These are phyloP conservation scores for Atta texana DNA, from an alignment of 1,140 invertebrate species.

Conservation along the genomic window DNA sequence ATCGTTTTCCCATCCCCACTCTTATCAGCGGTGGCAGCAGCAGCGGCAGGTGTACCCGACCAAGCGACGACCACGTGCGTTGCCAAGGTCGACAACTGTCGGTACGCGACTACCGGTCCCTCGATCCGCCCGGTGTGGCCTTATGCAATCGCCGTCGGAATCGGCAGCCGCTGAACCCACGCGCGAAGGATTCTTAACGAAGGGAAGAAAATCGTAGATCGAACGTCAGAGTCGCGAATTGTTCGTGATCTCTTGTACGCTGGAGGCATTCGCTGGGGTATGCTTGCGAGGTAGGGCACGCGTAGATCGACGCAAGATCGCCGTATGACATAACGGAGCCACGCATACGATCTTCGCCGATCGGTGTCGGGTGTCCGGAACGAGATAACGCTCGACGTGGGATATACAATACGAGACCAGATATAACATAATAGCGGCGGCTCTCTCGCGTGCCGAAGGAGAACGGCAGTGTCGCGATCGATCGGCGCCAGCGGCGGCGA, in stretches of 20 bases:
- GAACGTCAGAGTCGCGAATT: background rate
- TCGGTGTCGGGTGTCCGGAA: slow-evolving; percentile 7
- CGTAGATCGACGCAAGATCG: background rate
- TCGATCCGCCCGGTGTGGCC: slow-evolving; percentile 33
- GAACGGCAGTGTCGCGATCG: slow-evolving; percentile 28
- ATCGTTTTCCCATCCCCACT: slow-evolving; percentile 40
- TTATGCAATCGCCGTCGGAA: slow-evolving; percentile 69
- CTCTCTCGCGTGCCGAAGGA: background rate
- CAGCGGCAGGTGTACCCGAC: slow-evolving; percentile 69
- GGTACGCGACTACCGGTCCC: slow-evolving; percentile 60
- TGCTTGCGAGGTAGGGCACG: background rate
- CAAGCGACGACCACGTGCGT: slow-evolving; percentile 74
- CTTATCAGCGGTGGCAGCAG: background rate
- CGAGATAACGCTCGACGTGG: background rate
- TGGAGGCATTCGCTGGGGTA: background rate
- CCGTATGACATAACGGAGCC: background rate
- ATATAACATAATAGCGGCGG: slow-evolving; percentile 2
- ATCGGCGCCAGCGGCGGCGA: slow-evolving; percentile 10
- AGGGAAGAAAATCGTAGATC: background rate
- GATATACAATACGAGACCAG: background rate
- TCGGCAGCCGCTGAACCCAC: slow-evolving; percentile 66
- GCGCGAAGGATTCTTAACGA: background rate
- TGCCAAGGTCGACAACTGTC: slow-evolving; percentile 76
- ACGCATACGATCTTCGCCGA: background rate
- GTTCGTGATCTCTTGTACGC: background rate